Evolutionary conservation across 2,113 vertebrate genomes (phyloP), one percentile per base, ranked within the genome.

Genomic region (Myrmophylax atrothorax): DNA sequence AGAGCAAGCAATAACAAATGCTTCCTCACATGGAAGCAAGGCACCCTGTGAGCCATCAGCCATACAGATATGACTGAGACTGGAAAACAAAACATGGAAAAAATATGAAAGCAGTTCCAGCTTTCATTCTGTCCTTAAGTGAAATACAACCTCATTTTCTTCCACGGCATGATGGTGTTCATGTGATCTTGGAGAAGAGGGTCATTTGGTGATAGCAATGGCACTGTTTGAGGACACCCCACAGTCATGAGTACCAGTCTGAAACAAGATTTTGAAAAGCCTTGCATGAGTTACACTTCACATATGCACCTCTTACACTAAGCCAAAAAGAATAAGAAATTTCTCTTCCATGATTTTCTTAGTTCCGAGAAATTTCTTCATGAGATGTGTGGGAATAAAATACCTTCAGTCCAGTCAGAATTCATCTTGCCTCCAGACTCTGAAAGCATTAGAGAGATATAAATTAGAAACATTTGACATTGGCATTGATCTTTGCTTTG

Each of bases 401-500:
- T 68, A 81, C 25, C 15, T 60, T 86, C 56, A 50, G 40, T 93
- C 77, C 91, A 90, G 40, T 93, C 78, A 82, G 82, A 87, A 52
- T 89, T 83, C 7, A 8, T 84, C 66, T 77, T 90, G 70, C 73
- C 46, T 97, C 66, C 59, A 89, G 78, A 78, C 52, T 87, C 58
- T 50, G 40, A 90, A 93, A 93, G 72, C 74, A 85, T 26, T 46
- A 25, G 69, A 90, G 84, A 81, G 84, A 64, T 63, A 92, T 56
- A 92, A 96, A 96, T 83, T 50, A 56, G 67, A 91, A 91, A 62
- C 94, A 58, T 19, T 87, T 68, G 9, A 68, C 77, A 33, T 69
- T 85, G 29, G 68, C 55, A 67, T 96, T 94, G 89, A 90, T 95
- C 84, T 96, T 93, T 93, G 60, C 84, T 91, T 96, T 94, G 81